phyloP scores from a whole-genome alignment of 2,113 vertebrate species.

The Ameiurus melas region DNA sequence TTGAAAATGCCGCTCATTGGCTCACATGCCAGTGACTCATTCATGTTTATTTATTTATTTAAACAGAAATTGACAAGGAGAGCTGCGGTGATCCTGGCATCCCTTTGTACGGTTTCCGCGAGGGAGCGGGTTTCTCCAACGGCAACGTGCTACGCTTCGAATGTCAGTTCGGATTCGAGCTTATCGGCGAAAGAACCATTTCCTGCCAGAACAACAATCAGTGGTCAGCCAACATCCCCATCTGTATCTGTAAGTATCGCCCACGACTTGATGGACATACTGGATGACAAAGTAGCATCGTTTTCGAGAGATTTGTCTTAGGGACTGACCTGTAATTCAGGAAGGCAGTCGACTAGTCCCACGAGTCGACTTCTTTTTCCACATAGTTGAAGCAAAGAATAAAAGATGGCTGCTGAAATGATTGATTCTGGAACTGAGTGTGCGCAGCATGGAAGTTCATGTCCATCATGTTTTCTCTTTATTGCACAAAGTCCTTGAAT shows the following conservation, averaged over 20 bases:
- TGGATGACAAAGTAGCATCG: background rate
- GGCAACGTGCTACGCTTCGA: slow-evolving; percentile 92
- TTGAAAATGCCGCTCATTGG: background rate
- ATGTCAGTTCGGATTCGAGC: slow-evolving; percentile 97
- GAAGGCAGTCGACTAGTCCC: too few relatives aligned
- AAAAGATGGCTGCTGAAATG: background rate
- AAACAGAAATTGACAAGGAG: slow-evolving; percentile 95
- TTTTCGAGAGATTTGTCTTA: background rate
- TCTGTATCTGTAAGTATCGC: slow-evolving; percentile 94
- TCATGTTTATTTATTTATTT: background rate
- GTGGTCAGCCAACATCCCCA: slow-evolving; percentile 99
- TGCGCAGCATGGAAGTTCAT: background rate
- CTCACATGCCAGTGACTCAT: background rate
- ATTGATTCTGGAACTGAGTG: background rate
- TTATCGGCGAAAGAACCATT: slow-evolving; percentile 95
- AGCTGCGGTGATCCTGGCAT: slow-evolving; percentile 97
- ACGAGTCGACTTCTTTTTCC: too few relatives aligned
- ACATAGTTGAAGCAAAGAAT: too few relatives aligned
- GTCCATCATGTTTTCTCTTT: background rate
- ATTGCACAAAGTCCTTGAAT: background rate
- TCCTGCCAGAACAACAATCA: slow-evolving; percentile 98
- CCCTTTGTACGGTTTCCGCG: slow-evolving; percentile 91
- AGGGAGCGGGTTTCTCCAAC: slow-evolving; percentile 94
- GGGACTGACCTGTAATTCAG: background rate
- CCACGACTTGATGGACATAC: background rate